Evolutionary conservation across 2,113 vertebrate species (phyloP).

Genomic region (Mus pahari): DNA sequence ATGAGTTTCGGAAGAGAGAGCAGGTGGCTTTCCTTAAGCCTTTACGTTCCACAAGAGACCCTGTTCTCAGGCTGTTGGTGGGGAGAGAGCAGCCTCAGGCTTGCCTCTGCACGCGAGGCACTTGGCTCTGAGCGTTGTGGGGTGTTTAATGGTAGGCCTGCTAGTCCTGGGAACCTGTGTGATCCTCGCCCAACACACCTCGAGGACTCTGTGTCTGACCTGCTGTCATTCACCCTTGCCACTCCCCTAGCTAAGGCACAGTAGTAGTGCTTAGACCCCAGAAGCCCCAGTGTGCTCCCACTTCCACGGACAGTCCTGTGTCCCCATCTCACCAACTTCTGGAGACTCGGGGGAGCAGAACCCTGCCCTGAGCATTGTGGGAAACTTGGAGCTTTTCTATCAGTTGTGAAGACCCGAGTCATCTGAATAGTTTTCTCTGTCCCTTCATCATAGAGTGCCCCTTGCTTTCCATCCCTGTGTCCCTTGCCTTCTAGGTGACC

Average conservation of each 20-base stretch:
- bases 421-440: not conserved
- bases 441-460: no score
- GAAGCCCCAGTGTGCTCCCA: not conserved
- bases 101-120: not conserved
- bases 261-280: no score
- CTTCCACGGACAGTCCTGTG: not conserved
- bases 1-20: not conserved
- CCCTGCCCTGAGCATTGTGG: not conserved
- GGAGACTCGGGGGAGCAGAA: not conserved
- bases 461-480: not conserved
- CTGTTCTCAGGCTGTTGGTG: not conserved
- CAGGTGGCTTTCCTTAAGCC: not conserved
- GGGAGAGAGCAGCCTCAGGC: not conserved
- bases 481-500: not conserved
- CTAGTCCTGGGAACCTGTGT: not conserved
- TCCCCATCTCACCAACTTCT: not conserved
- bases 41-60: not conserved
- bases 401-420: no score
- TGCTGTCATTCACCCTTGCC: not conserved
- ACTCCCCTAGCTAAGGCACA: not conserved
- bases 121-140: not conserved
- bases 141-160: no score
- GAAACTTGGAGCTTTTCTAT: not conserved
- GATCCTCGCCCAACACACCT: fast-evolving
- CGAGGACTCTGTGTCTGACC: not conserved